These are phyloP conservation scores for Muscicapa comitata DNA, from an alignment of 2,797 vertebrate genomes.

Conservation along the genomic window DNA sequence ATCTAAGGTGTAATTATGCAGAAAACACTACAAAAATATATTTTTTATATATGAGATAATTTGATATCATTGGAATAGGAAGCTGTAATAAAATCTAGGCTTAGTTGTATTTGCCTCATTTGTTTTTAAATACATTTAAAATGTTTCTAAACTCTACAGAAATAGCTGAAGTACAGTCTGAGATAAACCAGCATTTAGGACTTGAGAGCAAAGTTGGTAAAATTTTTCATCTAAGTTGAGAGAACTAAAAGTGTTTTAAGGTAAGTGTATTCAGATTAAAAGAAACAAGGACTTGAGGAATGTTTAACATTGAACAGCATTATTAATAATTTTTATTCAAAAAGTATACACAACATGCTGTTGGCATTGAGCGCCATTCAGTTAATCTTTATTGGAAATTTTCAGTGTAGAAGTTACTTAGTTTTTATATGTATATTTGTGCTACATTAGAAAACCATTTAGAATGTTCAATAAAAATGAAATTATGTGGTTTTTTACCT, in stretches of 20 bases:
- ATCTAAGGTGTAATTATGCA: not conserved
- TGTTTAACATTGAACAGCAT: not conserved
- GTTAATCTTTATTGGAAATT: not conserved
- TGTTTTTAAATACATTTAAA: not conserved
- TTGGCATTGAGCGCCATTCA: accelerated
- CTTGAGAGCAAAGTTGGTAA: not conserved
- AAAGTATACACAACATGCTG: not conserved
- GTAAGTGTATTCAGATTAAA: not conserved
- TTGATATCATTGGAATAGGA: not conserved
- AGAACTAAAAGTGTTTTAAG: not conserved
- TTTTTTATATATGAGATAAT: not conserved
- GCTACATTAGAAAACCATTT: not conserved
- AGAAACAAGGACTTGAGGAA: not conserved
- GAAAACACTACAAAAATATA: not conserved
- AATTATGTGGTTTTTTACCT: accelerated
- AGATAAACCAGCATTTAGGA: not conserved
- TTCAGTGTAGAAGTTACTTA: not conserved
- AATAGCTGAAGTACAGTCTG: not conserved
- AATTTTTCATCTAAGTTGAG: not conserved
- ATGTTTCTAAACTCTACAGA: not conserved
- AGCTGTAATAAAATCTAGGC: not conserved
- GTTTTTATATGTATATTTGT: not conserved
- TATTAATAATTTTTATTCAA: not conserved
- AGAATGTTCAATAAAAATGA: not conserved
- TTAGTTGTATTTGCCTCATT: not conserved